These are phyloP conservation scores for Heliconius hewitsoni DNA, from an alignment of 1,140 invertebrate species.

Conservation along the genomic window DNA sequence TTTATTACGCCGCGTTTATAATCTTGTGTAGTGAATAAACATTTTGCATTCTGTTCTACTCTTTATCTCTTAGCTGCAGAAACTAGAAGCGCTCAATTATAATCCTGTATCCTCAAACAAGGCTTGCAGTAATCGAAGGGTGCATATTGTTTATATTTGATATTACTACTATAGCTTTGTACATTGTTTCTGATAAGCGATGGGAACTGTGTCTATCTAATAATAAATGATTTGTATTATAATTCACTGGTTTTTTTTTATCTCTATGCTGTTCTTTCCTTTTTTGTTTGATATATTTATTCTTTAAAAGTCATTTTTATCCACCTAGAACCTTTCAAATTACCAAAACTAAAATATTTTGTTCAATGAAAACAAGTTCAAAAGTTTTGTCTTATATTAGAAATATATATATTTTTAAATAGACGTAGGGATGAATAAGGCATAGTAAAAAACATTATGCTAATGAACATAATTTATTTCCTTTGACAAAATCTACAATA, in stretches of 20 bases:
- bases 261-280: not conserved
- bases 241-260: slow-evolving; percentile 58
- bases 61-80: slow-evolving; percentile 73
- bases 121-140: slow-evolving; percentile 82
- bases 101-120: slow-evolving; percentile 77
- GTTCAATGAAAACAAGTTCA: too few species aligned
- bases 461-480: slow-evolving; percentile 80
- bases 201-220: slow-evolving; percentile 83
- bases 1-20: slow-evolving; percentile 74
- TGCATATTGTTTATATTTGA: slow-evolving; percentile 83
- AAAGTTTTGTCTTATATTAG: too few species aligned
- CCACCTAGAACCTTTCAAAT: not conserved
- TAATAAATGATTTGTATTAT: slow-evolving; percentile 83
- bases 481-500: slow-evolving; percentile 82
- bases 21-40: slow-evolving; percentile 77
- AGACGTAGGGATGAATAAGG: not conserved
- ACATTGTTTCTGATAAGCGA: slow-evolving; percentile 83
- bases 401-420: not conserved
- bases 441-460: slow-evolving; percentile 52
- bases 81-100: slow-evolving; percentile 81
- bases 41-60: slow-evolving; percentile 78
- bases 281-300: not conserved
- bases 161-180: slow-evolving; percentile 83
- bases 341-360: too few species aligned
- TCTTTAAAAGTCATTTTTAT: not conserved